Evolutionary conservation across 1,140 invertebrate species (phyloP), one percentile per base, ranked within the genome.

Genomic region (Rhopalosiphum maidis): DNA sequence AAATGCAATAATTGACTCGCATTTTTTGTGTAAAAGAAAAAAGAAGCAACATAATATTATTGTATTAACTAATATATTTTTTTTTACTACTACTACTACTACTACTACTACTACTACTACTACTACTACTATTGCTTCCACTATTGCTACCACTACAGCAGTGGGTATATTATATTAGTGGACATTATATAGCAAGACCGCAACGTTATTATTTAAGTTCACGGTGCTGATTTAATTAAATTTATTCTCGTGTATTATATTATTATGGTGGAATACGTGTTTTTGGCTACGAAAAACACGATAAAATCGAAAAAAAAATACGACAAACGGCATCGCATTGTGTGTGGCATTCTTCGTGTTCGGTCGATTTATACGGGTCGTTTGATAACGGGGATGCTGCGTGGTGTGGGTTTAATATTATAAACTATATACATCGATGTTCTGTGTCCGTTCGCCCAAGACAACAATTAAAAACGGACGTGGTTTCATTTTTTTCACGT

Each of bases 271-370:
- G 86, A 88, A 22, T 51, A 21, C 46, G 86, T 51, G 46, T 88
- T 88, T 51, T 88, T 46, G 46, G n/a, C 15, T 9, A 22, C 11
- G 2, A 11, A 51, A 88, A 51, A 51, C 22, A 35, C 8, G 22
- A 83, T 85, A 85, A 87, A 87, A 87, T 87, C 60, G 30, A 37
- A 86, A 43, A n/a, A 48, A n/a, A 18, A 18, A 35, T n/a, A n/a
- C n/a, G 60, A n/a, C 60, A 77, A 77, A 77, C n/a, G 60, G 11
- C 60, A 77, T 77, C 23, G 41, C n/a, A 23, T 43, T 60, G 88
- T 91, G 90, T 68, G 54, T 91, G 37, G 37, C 90, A 91, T 91
- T 60, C 60, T 23, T 91, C 41, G 43, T 91, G 90, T 91, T 46
- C 46, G 23, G 60, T 68, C 55, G 41, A 77, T 91, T 91, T 91